Conservation (phyloP, 1,140 invertebrate genomes). For the Pachyrhynchus sulphureomaculatus region DNA sequence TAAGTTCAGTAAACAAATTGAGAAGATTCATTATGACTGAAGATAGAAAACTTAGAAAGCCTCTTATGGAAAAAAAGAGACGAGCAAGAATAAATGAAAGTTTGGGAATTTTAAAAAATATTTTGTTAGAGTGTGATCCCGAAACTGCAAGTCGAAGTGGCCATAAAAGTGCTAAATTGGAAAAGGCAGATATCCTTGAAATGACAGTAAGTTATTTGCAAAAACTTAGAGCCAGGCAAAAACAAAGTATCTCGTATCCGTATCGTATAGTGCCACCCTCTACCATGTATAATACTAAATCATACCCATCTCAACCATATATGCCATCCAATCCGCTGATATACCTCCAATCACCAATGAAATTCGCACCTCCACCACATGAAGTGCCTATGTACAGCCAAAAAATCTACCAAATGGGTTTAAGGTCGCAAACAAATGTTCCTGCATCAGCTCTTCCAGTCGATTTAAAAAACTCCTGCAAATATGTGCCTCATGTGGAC, state of each 20-base stretch:
- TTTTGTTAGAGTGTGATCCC: conserved; percentile 57
- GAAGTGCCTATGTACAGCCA: no score
- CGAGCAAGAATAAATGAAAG: conserved; percentile 68
- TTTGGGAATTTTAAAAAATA: conserved; percentile 62
- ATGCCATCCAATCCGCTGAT: background rate
- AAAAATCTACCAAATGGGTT: background rate
- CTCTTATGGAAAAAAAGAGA: conserved; percentile 69
- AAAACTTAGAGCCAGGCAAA: background rate
- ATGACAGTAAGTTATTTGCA: conserved; percentile 62
- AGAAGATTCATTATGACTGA: no score
- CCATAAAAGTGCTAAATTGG: conserved; percentile 58
- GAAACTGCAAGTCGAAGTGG: conserved; percentile 29
- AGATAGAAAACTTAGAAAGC: conserved; percentile 58
- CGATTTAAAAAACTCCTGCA: background rate
- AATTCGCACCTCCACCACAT: no score
- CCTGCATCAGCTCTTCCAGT: background rate
- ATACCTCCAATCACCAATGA: no score
- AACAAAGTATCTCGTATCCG: background rate
- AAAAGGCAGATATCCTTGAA: conserved; percentile 70
- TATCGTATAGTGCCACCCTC: background rate
- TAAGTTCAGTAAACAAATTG: background rate
- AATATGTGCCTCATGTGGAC: background rate
- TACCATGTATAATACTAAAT: background rate
- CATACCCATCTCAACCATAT: background rate
- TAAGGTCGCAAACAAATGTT: background rate